phyloP scores from a whole-genome alignment of 2,113 vertebrate species.

The Gobio gobio region DNA sequence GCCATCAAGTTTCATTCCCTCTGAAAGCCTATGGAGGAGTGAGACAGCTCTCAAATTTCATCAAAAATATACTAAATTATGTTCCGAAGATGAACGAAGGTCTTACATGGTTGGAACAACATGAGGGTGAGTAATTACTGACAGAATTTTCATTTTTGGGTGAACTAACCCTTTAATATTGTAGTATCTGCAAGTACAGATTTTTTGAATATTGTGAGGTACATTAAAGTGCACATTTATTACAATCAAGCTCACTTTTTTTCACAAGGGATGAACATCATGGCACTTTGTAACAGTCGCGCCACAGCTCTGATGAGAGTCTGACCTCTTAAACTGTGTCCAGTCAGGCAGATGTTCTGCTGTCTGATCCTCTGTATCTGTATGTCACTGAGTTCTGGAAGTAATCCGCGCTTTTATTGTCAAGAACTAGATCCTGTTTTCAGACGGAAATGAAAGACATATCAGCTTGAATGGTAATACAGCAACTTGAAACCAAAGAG shows the following conservation, averaged over 20 bases:
- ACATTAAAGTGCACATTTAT: neutral
- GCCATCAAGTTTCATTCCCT: no score
- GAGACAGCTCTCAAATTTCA: no score
- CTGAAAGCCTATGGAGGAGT: no score
- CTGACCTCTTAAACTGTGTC: neutral
- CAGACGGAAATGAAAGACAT: conserved; percentile 14
- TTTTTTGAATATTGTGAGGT: no score
- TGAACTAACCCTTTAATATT: no score
- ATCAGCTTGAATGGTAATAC: conserved; percentile 1
- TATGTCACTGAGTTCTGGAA: neutral
- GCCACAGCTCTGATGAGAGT: neutral
- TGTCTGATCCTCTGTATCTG: neutral
- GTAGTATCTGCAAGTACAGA: neutral
- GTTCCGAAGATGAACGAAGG: no score
- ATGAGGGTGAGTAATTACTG: no score
- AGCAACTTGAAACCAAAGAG: conserved; percentile 10
- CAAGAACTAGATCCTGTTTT: conserved; percentile 11
- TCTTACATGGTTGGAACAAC: no score
- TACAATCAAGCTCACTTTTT: neutral
- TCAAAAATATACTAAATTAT: no score
- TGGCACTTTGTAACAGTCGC: neutral
- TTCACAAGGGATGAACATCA: neutral
- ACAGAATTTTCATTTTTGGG: no score
- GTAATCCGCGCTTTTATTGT: conserved; percentile 7
- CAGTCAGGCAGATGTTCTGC: neutral